Base-by-base conservation (phyloP, 2,113 vertebrate genomes). In the Bufo bufo region DNA sequence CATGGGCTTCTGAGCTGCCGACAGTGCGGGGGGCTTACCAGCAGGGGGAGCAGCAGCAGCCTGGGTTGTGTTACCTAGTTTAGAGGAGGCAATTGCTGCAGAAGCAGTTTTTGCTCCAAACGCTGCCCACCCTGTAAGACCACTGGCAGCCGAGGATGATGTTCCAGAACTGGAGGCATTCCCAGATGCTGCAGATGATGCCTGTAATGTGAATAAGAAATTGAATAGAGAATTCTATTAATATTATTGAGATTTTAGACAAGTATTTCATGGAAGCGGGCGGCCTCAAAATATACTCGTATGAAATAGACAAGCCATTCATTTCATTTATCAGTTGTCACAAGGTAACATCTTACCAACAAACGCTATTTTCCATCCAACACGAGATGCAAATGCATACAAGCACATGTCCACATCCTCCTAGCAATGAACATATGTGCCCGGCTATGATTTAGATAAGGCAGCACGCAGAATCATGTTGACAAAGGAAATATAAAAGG, bases 111-210 rank as follows among this genome's bases (percentile, higher is more conserved):
- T 99, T 91, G 97, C 97, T 61, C 95, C 97, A 90, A 99, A 99
- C 10, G 98, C 98, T 66, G 98, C 98, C 98, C 98, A 99, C 79
- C 97, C 98, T 6, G 96, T 98, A 56, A 99, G 96, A 84, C 97
- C 98, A 82, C 97, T 97, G 59, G 95, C 93, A 56, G 95, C 93
- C 23, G 96, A 95, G 80, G 95, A 95, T 50, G 97, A 96, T 88
- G 96, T 93, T 63, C 89, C 93, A 89, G 94, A 92, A 91, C 90
- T 92, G 89, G 96, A 93, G 1, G 97, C 96, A 90, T 94, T 98
- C 89, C 95, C 96, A 4, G 96, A 96, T 77, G 95, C 91, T 23
- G 95, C 91, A 2, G 95, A 90, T 2, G 97, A 96, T 23, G 95
- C 91, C 97, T 98, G 91, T 89, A 20, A 94, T 90, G 65, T 90